phyloP scores from a whole-genome alignment of 92 coral and sea anemone genomes.

The Hydrozoanthus gracilis region DNA sequence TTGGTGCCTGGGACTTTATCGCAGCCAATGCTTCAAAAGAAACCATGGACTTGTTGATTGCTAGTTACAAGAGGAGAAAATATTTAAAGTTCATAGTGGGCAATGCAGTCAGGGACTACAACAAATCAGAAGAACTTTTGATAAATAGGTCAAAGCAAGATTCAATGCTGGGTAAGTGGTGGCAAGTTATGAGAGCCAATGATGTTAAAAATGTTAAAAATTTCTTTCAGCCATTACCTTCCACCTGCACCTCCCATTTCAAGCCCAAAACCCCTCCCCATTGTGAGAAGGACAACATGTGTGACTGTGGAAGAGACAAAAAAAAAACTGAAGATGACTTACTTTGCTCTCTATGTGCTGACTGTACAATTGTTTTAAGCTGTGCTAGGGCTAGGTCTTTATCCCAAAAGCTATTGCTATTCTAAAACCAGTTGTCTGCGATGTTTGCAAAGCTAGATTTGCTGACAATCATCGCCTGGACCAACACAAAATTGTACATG shows the following conservation, averaged over 20 bases:
- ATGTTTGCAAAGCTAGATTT: slow-evolving; percentile 8
- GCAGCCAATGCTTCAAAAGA: too few species aligned
- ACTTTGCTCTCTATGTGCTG: slow-evolving; percentile 16
- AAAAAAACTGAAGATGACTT: slow-evolving; percentile 4
- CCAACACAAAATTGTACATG: slow-evolving; percentile 6
- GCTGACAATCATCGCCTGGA: slow-evolving; percentile 9
- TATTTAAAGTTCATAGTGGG: too few species aligned
- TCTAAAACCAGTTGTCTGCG: slow-evolving; percentile 17
- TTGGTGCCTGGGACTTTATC: too few species aligned
- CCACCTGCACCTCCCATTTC: slow-evolving; percentile 54
- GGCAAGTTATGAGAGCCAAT: background rate
- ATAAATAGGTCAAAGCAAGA: too few species aligned
- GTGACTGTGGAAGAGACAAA: slow-evolving; percentile 19
- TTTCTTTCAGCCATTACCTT: slow-evolving; percentile 61
- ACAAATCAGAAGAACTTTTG: too few species aligned
- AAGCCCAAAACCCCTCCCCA: slow-evolving; percentile 60
- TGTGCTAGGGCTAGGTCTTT: slow-evolving; percentile 13
- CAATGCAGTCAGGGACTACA: too few species aligned
- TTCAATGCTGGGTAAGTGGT: too few species aligned
- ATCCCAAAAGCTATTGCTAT: slow-evolving; percentile 5
- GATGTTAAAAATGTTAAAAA: slow-evolving; percentile 9
- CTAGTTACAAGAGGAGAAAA: too few species aligned
- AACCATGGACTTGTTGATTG: too few species aligned
- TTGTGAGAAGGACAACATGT: slow-evolving; percentile 36
- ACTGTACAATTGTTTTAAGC: background rate